Evolutionary conservation across 2,888 invertebrate species (phyloP).

Genomic region (Mamestra brassicae): DNA sequence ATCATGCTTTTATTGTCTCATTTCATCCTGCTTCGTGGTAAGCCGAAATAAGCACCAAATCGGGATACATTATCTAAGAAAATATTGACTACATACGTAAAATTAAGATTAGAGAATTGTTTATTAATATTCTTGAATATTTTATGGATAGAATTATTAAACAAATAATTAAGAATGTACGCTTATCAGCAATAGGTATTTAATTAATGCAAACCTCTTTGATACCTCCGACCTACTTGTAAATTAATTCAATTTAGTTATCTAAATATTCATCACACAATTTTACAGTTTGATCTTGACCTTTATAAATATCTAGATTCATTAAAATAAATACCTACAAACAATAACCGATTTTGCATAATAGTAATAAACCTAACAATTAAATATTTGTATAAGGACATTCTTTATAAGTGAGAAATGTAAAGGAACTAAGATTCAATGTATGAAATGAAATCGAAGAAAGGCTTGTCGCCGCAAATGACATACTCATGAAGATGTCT

Average conservation of each 20-base stretch:
- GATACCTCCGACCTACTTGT: slow-evolving; percentile 46
- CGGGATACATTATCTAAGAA: not conserved
- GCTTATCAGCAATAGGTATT: slow-evolving; percentile 43
- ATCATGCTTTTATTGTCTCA: slow-evolving; percentile 37
- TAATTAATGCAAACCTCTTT: slow-evolving; percentile 60
- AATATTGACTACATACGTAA: slow-evolving; percentile 5
- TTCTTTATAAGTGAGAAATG: not conserved
- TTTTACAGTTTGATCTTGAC: slow-evolving; percentile 20
- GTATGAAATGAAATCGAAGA: slow-evolving; percentile 36
- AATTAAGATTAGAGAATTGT: not conserved
- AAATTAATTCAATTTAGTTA: slow-evolving; percentile 56
- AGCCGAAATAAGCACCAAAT: slow-evolving; percentile 7
- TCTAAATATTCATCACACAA: slow-evolving; percentile 45
- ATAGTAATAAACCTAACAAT: not conserved
- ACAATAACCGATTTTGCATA: not conserved
- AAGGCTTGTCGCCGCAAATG: slow-evolving; percentile 41
- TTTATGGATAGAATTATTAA: not conserved
- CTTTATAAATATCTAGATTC: slow-evolving; percentile 25
- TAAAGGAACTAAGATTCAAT: slow-evolving; percentile 31
- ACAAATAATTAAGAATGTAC: slow-evolving; percentile 29
- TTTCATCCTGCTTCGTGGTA: not conserved
- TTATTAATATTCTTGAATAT: not conserved
- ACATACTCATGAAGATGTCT: slow-evolving; percentile 34
- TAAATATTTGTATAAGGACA: not conserved
- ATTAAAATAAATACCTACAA: not conserved